Base-by-base conservation (phyloP, 2,888 invertebrate genomes). In the Phasia obesa region DNA sequence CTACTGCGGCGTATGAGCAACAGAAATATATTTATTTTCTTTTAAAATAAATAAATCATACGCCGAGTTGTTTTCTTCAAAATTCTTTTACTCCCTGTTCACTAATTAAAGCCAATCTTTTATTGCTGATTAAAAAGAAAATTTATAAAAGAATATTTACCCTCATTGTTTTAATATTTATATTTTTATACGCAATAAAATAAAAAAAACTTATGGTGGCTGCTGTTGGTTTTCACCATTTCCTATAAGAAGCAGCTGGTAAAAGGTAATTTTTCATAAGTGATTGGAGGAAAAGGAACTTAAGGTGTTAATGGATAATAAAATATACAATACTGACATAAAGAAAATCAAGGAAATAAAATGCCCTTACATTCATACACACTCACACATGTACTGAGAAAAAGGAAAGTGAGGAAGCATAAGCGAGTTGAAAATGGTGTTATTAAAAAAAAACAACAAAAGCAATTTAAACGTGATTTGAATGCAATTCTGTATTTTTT, bases 251-350 rank as follows among this genome's bases (percentile, higher is more conserved):
- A 76, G 74, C 83, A 83, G 47, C 79, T 79, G 83, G 60, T 76
- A 23, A 25, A 65, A 65, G 59, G 55, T 79, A 83, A 79, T 83
- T 83, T 76, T 71, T 76, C 75, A 76, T 71, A 79, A 83, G 76
- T 79, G 83, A 71, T 75, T 70, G 71, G 23, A 60, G 71, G 65
- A 75, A 83, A 67, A 70, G 51, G 44, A 83, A 83, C 67, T 83
- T 79, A 60, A 83, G 83, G 79, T 83, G 83, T 71, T 79, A 83
- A 83, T 76, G 83, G 79, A 67, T 79, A 67, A 65, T 44, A 55
- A 35, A 76, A 42, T 19, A 44, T 7, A 55, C 55, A 69, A 70
- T 2, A 44, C 13, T n/a, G n/a, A 51, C 13, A 49, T 5, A 60
- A 35, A 42, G 55, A 47, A 47, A 55, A 60, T 51, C 69, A 62